Evolutionary conservation across 1,140 invertebrate genomes (phyloP), one percentile per base, ranked within the genome.

Genomic region (Dinoponera quadriceps): DNA sequence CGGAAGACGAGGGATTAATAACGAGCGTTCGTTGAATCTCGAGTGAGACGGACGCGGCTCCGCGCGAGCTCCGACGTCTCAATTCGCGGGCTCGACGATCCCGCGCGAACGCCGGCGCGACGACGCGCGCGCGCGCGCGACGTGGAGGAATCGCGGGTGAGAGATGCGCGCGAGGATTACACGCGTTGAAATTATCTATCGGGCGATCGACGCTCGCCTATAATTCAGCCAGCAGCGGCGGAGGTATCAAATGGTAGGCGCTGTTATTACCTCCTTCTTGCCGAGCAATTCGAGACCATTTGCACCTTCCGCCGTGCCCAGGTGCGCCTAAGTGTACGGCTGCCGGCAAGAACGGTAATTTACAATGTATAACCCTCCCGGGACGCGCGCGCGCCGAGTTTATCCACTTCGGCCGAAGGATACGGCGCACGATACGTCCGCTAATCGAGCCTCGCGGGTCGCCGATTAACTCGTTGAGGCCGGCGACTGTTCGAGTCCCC

Each of bases 241-340:
- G 54, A 80, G 65, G 75, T 80, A 80, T 80, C 75, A 80, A 80
- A 71, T 80, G 75, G 75, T 80, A 80, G 51, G 51, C 51, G 75
- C 75, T 80, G 71, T 80, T 80, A 80, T 80, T 80, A 80, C 51
- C 75, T 80, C 65, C 75, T 80, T 71, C 65, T 80, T 59, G 54
- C 65, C 75, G 33, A 71, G 75, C 65, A 69, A 80, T 80, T 80
- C 75, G 75, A 80, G 75, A 71, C 75, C 75, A 80, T 80, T 80
- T 80, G 75, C 75, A 80, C 75, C 75, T 80, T 80, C 75, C 75
- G 75, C 75, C 75, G 65, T 80, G 65, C 75, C 75, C 75, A 80
- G 75, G 75, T 80, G 75, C 65, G 75, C 75, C 75, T 80, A 80
- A 80, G 75, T 44, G 38, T 80, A 80, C 75, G 75, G 75, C 65